Evolutionary conservation across 1,140 invertebrate species (phyloP).

Genomic region (Luehdorfia chinensis): DNA sequence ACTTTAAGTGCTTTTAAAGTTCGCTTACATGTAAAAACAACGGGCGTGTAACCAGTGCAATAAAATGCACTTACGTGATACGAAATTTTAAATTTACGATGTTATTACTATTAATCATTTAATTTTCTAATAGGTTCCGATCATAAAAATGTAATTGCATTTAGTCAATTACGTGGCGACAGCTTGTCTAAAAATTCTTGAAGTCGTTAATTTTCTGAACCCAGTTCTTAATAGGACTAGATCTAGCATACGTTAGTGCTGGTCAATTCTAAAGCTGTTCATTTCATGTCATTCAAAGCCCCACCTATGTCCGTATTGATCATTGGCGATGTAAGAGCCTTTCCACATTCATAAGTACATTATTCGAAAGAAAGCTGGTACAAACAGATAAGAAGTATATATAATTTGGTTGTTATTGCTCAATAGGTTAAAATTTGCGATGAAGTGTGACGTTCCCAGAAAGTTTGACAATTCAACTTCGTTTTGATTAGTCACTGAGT

Average conservation of each 20-base stretch:
- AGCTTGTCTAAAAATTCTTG: conserved; percentile 1
- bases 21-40: conserved; percentile 15
- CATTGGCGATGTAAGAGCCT: no score
- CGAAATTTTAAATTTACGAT: conserved; percentile 12
- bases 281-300: conserved; percentile 1
- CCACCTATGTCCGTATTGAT: not conserved
- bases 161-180: conserved; percentile 1
- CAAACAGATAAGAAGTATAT: no score
- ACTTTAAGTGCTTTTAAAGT: conserved; percentile 27
- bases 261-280: conserved; percentile 2
- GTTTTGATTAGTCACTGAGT: no score
- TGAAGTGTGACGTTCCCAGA: no score
- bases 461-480: no score
- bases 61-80: conserved; percentile 14
- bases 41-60: conserved; percentile 5
- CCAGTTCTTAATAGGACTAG: conserved; percentile 3
- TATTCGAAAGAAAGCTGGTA: no score
- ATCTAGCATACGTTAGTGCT: conserved; percentile 8
- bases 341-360: no score
- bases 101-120: conserved; percentile 14
- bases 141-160: conserved; percentile 3
- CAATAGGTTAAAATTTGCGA: no score
- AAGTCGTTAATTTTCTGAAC: conserved; percentile 8
- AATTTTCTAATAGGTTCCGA: conserved; percentile 1
- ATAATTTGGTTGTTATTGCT: no score